A percentile compares a stretch with the other conserved stretches of the same genome.
Conservation (phyloP, 2,888 invertebrate genomes). For the Drosophila emarginata region DNA sequence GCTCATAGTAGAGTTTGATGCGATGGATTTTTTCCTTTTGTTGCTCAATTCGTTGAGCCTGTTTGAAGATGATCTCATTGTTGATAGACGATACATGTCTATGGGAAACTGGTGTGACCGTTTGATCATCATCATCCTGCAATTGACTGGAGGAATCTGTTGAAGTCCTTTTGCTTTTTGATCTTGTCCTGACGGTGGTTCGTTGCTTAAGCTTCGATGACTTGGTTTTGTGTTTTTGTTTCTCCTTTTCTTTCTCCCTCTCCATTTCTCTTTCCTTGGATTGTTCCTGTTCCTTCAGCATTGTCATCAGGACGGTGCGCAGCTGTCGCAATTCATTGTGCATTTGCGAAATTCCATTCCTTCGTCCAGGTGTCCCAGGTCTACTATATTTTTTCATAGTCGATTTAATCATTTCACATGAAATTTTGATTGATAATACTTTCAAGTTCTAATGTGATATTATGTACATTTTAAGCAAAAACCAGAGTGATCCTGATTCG, state of each 20-base stretch:
- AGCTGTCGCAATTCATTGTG: slow-evolving; percentile 9
- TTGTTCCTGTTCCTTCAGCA: background rate
- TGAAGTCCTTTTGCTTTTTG: background rate
- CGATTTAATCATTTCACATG: background rate
- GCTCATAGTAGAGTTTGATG: slow-evolving; percentile 30
- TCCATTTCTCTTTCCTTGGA: background rate
- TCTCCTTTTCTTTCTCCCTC: background rate
- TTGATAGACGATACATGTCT: background rate
- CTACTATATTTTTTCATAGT: slow-evolving; percentile 9
- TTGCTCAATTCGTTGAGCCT: slow-evolving; percentile 28
- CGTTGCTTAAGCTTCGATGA: background rate
- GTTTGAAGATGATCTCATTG: slow-evolving; percentile 17
- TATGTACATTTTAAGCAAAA: too few relatives aligned
- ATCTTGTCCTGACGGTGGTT: background rate
- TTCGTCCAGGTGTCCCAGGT: background rate
- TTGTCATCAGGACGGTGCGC: background rate
- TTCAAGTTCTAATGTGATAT: too few relatives aligned
- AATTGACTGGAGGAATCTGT: background rate
- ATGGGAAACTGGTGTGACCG: too few relatives aligned
- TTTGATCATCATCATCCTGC: background rate
- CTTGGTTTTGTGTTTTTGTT: background rate
- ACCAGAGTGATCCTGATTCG: too few relatives aligned
- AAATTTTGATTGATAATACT: slow-evolving; percentile 5
- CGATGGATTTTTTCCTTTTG: slow-evolving; percentile 18
- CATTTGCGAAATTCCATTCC: background rate